phyloP scores from a whole-genome alignment of 2,113 vertebrate species.

The Microcebus griseorufus region DNA sequence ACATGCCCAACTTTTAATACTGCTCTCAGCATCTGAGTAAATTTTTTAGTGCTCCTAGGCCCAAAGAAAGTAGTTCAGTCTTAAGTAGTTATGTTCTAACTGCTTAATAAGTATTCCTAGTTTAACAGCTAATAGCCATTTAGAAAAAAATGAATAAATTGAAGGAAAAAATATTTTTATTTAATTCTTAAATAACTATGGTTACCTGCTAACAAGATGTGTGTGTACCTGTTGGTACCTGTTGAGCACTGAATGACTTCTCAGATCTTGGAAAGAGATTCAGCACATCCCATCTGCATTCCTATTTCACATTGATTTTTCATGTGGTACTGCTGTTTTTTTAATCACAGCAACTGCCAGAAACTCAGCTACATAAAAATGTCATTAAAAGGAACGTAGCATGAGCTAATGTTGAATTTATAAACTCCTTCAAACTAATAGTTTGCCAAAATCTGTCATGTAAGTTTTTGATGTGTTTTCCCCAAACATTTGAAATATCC shows the following conservation, averaged over 20 bases:
- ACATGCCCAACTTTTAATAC: neutral
- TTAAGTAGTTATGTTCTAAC: neutral
- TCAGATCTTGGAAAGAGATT: neutral
- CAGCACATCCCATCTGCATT: neutral
- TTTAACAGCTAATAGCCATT: neutral
- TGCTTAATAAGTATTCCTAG: neutral
- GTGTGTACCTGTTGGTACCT: neutral
- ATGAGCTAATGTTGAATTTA: neutral
- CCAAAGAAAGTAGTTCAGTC: slow-evolving; percentile 11
- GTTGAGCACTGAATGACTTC: neutral
- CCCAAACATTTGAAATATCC: neutral
- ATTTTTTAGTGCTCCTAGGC: neutral
- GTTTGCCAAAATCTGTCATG: neutral
- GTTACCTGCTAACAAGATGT: neutral
- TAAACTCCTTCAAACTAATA: neutral
- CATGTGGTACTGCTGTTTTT: neutral
- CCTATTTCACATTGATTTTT: neutral
- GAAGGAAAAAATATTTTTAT: neutral
- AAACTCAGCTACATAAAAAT: neutral
- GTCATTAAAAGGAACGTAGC: neutral
- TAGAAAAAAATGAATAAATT: neutral
- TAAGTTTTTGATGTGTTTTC: slow-evolving; percentile 20
- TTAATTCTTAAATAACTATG: neutral
- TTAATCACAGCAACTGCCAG: neutral
- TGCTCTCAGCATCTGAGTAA: neutral